Conservation (phyloP, 1,140 invertebrate genomes). For the Listronotus bonariensis region DNA sequence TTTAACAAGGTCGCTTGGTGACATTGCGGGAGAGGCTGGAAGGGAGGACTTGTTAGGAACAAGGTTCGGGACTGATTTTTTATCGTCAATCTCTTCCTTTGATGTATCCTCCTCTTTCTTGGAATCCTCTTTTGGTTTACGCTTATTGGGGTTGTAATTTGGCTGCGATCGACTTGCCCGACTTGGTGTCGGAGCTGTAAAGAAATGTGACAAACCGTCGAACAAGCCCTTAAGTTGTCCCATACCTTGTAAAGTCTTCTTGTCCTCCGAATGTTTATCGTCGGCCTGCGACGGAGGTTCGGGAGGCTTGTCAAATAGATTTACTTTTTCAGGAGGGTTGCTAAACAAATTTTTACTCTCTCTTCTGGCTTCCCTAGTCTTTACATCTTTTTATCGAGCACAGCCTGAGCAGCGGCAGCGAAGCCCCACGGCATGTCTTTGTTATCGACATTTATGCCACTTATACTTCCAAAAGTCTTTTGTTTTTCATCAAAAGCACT, state of each 20-base stretch:
- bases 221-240: slow-evolving; percentile 76
- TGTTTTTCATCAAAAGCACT: slow-evolving; percentile 29
- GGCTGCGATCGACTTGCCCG: slow-evolving; percentile 55
- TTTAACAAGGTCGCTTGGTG: slow-evolving; percentile 68
- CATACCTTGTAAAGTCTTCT: slow-evolving; percentile 56
- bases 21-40: slow-evolving; percentile 51
- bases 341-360: slow-evolving; percentile 34
- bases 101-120: slow-evolving; percentile 14
- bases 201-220: slow-evolving; percentile 85
- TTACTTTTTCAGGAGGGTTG: slow-evolving; percentile 25
- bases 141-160: slow-evolving; percentile 60
- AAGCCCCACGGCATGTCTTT: slow-evolving; percentile 76
- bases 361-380: slow-evolving; percentile 3
- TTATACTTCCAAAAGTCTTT: slow-evolving; percentile 59
- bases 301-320: slow-evolving; percentile 22
- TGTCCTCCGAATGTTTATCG: slow-evolving; percentile 26
- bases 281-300: slow-evolving; percentile 24
- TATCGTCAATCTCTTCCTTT: slow-evolving; percentile 10
- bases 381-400: slow-evolving; percentile 60
- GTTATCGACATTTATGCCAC: slow-evolving; percentile 55
- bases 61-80: slow-evolving; percentile 27
- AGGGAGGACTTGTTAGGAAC: not conserved
- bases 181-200: slow-evolving; percentile 65
- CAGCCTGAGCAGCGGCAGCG: slow-evolving; percentile 64
- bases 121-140: slow-evolving; percentile 49